Base-by-base conservation (phyloP, 2,888 invertebrate genomes). In the Cyclophora punctaria region DNA sequence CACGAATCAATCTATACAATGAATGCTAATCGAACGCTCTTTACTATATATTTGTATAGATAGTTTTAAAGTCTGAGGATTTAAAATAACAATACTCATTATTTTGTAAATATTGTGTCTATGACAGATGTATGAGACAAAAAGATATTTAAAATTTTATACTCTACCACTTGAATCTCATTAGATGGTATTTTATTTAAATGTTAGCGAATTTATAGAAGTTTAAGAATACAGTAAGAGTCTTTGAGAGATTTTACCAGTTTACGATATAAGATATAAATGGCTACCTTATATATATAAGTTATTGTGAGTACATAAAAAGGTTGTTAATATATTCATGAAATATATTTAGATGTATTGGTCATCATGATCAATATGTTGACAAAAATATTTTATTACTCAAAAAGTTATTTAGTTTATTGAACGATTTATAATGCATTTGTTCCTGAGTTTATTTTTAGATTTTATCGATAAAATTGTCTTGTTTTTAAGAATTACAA, bases 391-490 rank as follows among this genome's bases (percentile, higher is more conserved):
- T 72, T 79, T 76, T 78, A 78, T 80, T 76, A 73, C 60, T 67
- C 58, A 65, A 70, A 70, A 62, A 64, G 63, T 68, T 71, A 80
- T 58, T 59, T 61, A 53, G 53, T 56, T 46, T 82, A 81, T 82
- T 78, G 79, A 84, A 83, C 74, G 82, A 86, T 84, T 86, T 78
- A 56, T 82, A 86, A 84, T 88, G 88, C 88, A 88, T 88, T 88
- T 87, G 88, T 88, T 88, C 88, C 88, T 88, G 88, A 87, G 81
- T 84, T 87, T 83, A 84, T 79, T 82, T 76, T 80, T 86, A 86
- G 83, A 85, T 85, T 86, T 85, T 87, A 86, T 85, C 73, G 60
- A 73, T 73, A 58, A 62, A 59, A 71, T 77, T 78, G 77, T 78
- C 65, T 80, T 71, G 73, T 78, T 80, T 83, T 40, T 59, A 57